A percentile compares a stretch with the other conserved stretches of the same genome.
Conservation (phyloP, 2,113 vertebrate genomes). For the Callaeas wilsoni region DNA sequence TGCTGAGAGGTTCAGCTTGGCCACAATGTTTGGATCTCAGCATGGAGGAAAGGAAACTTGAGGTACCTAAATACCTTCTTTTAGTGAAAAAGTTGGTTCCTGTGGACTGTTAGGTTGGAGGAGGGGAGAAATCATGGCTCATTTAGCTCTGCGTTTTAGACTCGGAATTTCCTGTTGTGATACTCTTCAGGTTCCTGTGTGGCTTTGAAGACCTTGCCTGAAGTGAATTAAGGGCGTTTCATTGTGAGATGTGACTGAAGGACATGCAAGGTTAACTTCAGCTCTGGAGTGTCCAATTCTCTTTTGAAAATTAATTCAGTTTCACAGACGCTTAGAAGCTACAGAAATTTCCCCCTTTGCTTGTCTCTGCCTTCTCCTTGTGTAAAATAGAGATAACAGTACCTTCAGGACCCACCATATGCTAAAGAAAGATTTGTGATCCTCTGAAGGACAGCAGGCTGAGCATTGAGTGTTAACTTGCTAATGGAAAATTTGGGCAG, state of each 20-base stretch:
- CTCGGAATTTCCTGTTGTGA: background rate
- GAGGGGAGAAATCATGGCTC: background rate
- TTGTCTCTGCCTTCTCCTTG: background rate
- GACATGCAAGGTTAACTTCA: background rate
- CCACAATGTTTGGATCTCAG: background rate
- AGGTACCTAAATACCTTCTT: slow-evolving; percentile 31
- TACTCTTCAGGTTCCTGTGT: background rate
- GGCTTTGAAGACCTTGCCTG: background rate
- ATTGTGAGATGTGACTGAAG: background rate
- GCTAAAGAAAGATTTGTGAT: background rate
- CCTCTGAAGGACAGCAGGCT: background rate
- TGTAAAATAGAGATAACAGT: background rate
- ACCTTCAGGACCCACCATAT: background rate
- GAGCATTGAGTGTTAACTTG: background rate
- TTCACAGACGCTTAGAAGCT: background rate
- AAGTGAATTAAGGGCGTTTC: background rate
- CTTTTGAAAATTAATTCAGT: background rate
- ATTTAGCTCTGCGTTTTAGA: background rate
- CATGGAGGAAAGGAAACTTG: background rate
- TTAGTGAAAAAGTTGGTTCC: background rate
- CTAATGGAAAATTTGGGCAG: background rate
- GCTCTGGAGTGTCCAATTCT: background rate
- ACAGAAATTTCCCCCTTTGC: background rate
- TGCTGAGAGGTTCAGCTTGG: background rate
- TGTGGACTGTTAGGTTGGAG: background rate